These are phyloP conservation scores for Synergus japonicus DNA, from an alignment of 2,888 invertebrate species.

Conservation along the genomic window DNA sequence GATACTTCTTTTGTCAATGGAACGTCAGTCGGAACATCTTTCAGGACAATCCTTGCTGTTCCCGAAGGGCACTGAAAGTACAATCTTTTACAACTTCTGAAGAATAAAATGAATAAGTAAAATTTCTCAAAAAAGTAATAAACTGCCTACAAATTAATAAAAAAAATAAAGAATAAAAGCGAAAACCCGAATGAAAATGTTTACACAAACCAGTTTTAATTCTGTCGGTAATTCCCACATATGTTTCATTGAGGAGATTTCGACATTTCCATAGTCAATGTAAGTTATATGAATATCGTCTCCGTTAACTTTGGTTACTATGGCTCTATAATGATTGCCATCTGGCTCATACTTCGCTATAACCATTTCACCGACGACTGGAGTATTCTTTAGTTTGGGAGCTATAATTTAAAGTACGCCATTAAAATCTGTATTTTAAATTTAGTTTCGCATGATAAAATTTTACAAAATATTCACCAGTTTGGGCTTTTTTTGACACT, in stretches of 20 bases:
- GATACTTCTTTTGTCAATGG: slow-evolving; percentile 66
- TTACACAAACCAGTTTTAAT: slow-evolving; percentile 62
- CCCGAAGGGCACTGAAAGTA: slow-evolving; percentile 56
- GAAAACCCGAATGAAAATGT: slow-evolving; percentile 34
- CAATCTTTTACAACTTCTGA: background rate
- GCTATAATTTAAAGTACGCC: slow-evolving; percentile 55
- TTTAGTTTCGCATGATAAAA: background rate
- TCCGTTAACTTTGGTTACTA: slow-evolving; percentile 61
- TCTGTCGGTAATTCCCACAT: slow-evolving; percentile 62
- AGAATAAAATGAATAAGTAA: background rate
- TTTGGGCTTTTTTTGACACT: slow-evolving; percentile 64
- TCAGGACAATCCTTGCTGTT: slow-evolving; percentile 61
- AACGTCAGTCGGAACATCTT: slow-evolving; percentile 59
- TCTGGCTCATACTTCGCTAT: slow-evolving; percentile 66
- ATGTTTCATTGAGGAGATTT: slow-evolving; percentile 56
- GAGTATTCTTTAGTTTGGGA: slow-evolving; percentile 57
- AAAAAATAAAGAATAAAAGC: slow-evolving; percentile 2
- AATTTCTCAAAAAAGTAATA: background rate
- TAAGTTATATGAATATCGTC: slow-evolving; percentile 62
- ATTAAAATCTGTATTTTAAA: slow-evolving; percentile 22
- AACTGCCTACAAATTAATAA: background rate
- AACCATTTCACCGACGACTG: slow-evolving; percentile 67
- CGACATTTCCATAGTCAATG: slow-evolving; percentile 72
- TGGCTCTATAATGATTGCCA: slow-evolving; percentile 71
- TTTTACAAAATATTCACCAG: slow-evolving; percentile 55